Evolutionary conservation across 2,888 invertebrate genomes (phyloP), one percentile per base, ranked within the genome.

Genomic region (Cataglyphis livida): DNA sequence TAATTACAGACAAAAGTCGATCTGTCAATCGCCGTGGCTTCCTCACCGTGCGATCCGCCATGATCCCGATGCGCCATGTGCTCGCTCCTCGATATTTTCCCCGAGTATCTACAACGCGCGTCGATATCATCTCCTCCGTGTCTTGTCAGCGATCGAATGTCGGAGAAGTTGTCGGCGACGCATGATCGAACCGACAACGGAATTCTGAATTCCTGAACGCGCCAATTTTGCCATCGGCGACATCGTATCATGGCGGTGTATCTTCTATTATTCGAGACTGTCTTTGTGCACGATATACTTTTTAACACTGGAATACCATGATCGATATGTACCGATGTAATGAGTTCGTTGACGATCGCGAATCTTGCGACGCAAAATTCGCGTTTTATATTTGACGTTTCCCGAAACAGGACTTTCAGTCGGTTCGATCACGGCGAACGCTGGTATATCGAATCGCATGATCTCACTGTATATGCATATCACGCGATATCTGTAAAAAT

Each of bases 1-100:
- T 73, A 64, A 84, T 75, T 83, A 64, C 75, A 44, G 35, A 6
- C 32, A 66, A 85, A 86, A 74, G 86, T 82, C 85, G 88, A 92
- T 91, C 93, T 94, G 94, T 94, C 94, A 94, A 87, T 91, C 88
- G 88, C 89, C 78, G 76, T 83, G 90, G 91, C 92, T 92, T 92
- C 90, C 35, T 32, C 89, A 90, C 89, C 86, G 89, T 88, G 82
- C n/a, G 61, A 83, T 92, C 94, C 93, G 94, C 94, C 94, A 94
- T 94, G 91, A 93, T 93, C 88, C 90, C 28, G 88, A 89, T 88
- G 88, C 91, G 92, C 93, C 93, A 92, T 93, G 94, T 93, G 92
- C 93, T 93, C 92, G 76, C 86, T 62, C 75, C 79, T 68, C 25
- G 35, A 76, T n/a, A 38, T 73, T 44, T 59, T 59, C n/a, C 44